Evolutionary conservation across 2,797 vertebrate species (phyloP).

Genomic region (Xenopus petersii): DNA sequence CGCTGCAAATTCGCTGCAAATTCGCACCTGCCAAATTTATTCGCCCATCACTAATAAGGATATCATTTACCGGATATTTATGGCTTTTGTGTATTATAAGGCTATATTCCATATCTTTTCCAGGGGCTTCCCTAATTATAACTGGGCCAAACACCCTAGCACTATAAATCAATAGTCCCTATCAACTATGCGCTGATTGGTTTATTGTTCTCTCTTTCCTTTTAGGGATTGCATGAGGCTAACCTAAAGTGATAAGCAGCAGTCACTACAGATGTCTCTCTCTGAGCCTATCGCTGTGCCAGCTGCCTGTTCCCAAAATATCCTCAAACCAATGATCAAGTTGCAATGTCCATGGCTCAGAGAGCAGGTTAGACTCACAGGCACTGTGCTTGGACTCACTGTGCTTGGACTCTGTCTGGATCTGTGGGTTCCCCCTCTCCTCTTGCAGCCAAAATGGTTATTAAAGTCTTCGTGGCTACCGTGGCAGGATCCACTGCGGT

Average conservation of each 20-base stretch:
- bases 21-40: too few species aligned
- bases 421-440: constrained; percentile 27
- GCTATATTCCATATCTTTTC: too few species aligned
- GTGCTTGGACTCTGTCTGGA: constrained; percentile 26
- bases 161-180: too few species aligned
- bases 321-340: constrained; percentile 57
- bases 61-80: too few species aligned
- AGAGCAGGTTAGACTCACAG: constrained; percentile 24
- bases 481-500: constrained; percentile 98
- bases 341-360: constrained; percentile 30
- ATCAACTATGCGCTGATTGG: constrained; percentile 61
- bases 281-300: constrained; percentile 61
- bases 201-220: constrained; percentile 63
- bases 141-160: too few species aligned
- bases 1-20: too few species aligned
- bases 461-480: constrained; percentile 93
- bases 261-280: constrained; percentile 58
- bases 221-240: constrained; percentile 65
- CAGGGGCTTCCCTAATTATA: too few species aligned
- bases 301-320: constrained; percentile 54
- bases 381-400: constrained; percentile 13
- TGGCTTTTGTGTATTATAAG: too few species aligned
- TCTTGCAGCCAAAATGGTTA: constrained; percentile 80
- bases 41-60: too few species aligned
- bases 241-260: constrained; percentile 59